Percentiles rank a stretch among this genome's conserved stretches.
Conservation (phyloP, 2,113 vertebrate genomes). For the Grus americana region DNA sequence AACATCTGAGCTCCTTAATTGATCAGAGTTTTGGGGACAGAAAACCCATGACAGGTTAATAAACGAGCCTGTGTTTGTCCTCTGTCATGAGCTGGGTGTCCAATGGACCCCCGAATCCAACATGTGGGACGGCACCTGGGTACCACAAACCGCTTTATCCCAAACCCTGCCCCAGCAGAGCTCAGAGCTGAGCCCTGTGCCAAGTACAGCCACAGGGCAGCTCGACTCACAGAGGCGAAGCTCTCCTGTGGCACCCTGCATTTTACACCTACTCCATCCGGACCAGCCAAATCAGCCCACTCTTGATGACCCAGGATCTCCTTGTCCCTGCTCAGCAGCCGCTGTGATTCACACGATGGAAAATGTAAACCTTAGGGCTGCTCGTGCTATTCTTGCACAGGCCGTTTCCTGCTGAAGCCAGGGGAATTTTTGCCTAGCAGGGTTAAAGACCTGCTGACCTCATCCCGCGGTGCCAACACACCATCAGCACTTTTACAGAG, state of each 20-base stretch:
- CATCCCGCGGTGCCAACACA: background rate
- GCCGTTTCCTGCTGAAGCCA: slow-evolving; percentile 48
- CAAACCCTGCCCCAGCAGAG: background rate
- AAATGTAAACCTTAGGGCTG: background rate
- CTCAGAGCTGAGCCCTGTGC: background rate
- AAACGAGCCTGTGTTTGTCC: background rate
- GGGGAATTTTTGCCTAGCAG: slow-evolving; percentile 32
- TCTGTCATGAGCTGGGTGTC: background rate
- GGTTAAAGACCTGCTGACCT: slow-evolving; percentile 56
- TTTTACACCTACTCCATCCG: background rate
- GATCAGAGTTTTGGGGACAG: background rate
- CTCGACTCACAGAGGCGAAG: background rate
- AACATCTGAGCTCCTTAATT: background rate
- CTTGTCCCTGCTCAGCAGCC: background rate
- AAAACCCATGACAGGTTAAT: background rate
- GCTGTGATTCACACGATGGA: background rate
- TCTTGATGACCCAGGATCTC: background rate
- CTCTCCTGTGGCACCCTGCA: background rate
- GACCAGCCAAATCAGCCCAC: background rate
- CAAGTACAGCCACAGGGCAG: fast-evolving
- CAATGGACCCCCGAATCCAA: background rate
- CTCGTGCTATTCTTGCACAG: background rate
- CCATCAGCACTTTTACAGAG: slow-evolving; percentile 27
- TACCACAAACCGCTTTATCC: background rate
- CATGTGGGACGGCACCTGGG: background rate